These are phyloP conservation scores for Mugil cephalus DNA, from an alignment of 2,113 vertebrate species.

Conservation along the genomic window DNA sequence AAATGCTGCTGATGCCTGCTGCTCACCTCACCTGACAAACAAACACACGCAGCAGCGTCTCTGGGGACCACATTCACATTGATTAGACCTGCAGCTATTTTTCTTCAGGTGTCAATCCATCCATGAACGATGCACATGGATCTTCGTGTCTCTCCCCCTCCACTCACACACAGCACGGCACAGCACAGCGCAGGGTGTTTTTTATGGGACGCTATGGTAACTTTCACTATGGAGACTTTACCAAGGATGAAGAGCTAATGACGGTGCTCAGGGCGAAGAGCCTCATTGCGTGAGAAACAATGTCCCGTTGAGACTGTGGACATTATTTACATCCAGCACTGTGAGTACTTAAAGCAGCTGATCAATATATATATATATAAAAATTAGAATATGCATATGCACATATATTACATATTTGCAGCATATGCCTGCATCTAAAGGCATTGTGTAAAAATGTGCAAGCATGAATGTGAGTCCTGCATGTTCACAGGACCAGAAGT, in stretches of 20 bases:
- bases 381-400: background rate
- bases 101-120: conserved; percentile 75
- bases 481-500: conserved; percentile 28
- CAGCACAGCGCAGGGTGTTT: background rate
- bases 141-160: background rate
- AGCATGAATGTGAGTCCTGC: background rate
- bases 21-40: conserved; percentile 65
- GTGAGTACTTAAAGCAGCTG: background rate
- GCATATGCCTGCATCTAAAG: background rate
- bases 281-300: conserved; percentile 54
- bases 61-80: conserved; percentile 65
- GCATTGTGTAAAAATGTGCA: background rate
- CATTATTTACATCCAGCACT: conserved; percentile 27
- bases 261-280: conserved; percentile 40
- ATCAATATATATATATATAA: background rate
- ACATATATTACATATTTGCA: background rate
- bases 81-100: conserved; percentile 78
- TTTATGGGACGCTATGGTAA: conserved; percentile 37
- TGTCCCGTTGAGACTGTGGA: conserved; percentile 45
- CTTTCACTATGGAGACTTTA: conserved; percentile 61
- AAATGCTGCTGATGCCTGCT: conserved; percentile 81
- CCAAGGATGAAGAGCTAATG: conserved; percentile 47
- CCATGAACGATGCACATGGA: conserved; percentile 60
- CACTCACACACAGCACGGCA: conserved; percentile 1
- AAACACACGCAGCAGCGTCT: conserved; percentile 33